Evolutionary conservation across 2,888 invertebrate species (phyloP).

Genomic region (Phaedon cochleariae): DNA sequence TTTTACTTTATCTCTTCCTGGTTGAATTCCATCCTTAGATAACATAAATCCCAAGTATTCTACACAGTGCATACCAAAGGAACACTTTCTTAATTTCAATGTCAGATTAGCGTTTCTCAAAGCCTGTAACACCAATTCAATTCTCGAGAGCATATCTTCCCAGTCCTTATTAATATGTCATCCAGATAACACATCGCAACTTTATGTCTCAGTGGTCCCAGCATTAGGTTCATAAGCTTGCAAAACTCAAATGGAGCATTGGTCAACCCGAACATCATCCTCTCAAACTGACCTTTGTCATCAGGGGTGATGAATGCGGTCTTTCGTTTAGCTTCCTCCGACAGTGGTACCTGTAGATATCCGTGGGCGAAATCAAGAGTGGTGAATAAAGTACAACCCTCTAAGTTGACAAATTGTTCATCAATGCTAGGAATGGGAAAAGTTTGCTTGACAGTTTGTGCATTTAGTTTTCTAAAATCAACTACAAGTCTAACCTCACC

Average conservation of each 20-base stretch:
- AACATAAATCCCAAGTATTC: too few relatives aligned
- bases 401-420: not conserved
- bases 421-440: not conserved
- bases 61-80: too few relatives aligned
- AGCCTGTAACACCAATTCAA: too few relatives aligned
- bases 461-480: not conserved
- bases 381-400: not conserved
- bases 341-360: not conserved
- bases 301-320: conserved; percentile 25
- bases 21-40: too few relatives aligned
- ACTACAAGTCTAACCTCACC: not conserved
- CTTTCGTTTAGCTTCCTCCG: not conserved
- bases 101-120: too few relatives aligned
- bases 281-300: conserved; percentile 18
- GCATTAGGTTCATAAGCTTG: not conserved
- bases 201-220: too few relatives aligned
- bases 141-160: too few relatives aligned
- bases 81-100: too few relatives aligned
- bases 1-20: too few relatives aligned
- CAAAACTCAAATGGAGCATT: conserved; percentile 23
- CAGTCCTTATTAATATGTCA: too few relatives aligned
- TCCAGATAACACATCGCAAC: too few relatives aligned
- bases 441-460: not conserved
- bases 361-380: not conserved
- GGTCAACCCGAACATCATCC: conserved; percentile 31